Evolutionary conservation across 2,113 vertebrate species (phyloP).

Genomic region (Pogona vitticeps): DNA sequence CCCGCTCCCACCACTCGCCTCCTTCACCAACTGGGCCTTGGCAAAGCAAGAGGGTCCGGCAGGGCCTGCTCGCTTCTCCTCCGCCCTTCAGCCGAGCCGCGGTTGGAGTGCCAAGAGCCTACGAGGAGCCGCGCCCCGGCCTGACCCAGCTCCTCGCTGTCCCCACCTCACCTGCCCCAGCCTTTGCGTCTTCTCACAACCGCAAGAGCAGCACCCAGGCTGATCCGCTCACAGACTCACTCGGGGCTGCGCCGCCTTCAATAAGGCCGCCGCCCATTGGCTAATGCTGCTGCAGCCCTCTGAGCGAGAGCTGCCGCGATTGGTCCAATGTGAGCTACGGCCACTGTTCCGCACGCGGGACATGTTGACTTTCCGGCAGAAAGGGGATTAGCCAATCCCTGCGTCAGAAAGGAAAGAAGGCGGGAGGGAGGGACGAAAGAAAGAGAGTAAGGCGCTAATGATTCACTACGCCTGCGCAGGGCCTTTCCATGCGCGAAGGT

Average conservation of each 20-base stretch:
- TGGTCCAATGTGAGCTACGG: background rate
- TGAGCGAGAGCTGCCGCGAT: constrained; percentile 47
- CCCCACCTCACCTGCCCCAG: constrained; percentile 37
- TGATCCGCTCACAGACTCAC: constrained; percentile 38
- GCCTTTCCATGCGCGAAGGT: background rate
- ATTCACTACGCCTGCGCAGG: background rate
- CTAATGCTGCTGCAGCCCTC: rapidly evolving
- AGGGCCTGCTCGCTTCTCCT: background rate
- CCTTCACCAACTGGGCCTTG: background rate
- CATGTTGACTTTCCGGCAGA: constrained; percentile 38
- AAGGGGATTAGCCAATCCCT: constrained; percentile 60
- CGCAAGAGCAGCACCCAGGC: constrained; percentile 59
- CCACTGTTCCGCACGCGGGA: constrained; percentile 36
- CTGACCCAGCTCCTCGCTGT: background rate
- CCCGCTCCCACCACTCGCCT: background rate
- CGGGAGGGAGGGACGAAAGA: background rate
- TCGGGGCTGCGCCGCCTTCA: constrained; percentile 56
- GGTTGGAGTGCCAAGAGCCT: background rate
- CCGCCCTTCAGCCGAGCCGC: constrained; percentile 1
- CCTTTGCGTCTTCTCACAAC: constrained; percentile 43
- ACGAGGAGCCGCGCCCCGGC: rapidly evolving
- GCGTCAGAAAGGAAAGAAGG: rapidly evolving
- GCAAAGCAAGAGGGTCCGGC: background rate
- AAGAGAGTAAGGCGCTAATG: background rate
- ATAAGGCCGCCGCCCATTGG: constrained; percentile 63